Percentiles rank a stretch among this genome's conserved stretches.
Conservation (phyloP, 2,113 vertebrate species). For the Pachyramphus minor region DNA sequence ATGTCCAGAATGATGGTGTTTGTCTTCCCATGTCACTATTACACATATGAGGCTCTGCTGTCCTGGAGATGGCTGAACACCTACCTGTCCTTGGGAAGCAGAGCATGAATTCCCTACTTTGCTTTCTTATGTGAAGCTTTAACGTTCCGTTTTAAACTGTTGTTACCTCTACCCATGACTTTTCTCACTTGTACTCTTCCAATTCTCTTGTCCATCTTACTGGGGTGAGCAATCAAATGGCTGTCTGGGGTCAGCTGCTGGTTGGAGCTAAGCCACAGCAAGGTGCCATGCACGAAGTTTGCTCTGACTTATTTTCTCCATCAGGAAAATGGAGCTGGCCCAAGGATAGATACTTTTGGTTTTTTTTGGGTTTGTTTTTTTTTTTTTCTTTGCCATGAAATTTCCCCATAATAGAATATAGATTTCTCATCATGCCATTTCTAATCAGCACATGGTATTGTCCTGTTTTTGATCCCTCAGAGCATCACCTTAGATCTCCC, state of each 20-base stretch:
- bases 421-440: not conserved
- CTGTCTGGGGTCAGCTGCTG: not conserved
- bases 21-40: not conserved
- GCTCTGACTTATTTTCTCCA: not conserved
- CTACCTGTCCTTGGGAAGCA: not conserved
- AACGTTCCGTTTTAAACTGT: not conserved
- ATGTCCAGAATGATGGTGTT: fast-evolving
- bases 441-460: not conserved
- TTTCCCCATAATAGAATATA: not conserved
- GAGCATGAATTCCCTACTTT: not conserved
- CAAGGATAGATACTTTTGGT: not conserved
- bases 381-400: not conserved
- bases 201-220: not conserved
- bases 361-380: no score
- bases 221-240: fast-evolving
- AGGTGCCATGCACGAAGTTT: not conserved
- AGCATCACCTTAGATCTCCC: not conserved
- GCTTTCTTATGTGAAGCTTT: fast-evolving
- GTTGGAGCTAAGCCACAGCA: not conserved
- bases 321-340: not conserved
- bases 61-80: not conserved
- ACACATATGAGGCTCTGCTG: fast-evolving
- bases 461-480: not conserved
- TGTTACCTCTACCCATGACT: not conserved
- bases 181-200: not conserved